phyloP scores from a whole-genome alignment of 2,113 vertebrate genomes.

The Tonatia bakeri region DNA sequence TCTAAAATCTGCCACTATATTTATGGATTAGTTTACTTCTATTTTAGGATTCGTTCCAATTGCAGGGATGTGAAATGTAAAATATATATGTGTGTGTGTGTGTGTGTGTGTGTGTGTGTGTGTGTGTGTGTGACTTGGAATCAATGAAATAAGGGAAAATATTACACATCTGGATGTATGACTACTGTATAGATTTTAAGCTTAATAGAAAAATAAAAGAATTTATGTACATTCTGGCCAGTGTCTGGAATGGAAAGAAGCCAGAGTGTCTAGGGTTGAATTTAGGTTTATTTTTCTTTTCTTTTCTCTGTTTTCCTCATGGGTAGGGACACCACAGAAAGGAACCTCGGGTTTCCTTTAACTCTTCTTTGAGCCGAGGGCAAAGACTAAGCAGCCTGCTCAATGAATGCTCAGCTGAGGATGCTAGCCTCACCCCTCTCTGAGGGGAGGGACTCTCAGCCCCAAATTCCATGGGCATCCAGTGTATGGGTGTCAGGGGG shows the following conservation, averaged over 20 bases:
- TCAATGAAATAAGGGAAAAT: neutral
- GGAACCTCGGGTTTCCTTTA: neutral
- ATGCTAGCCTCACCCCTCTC: neutral
- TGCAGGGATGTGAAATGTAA: neutral
- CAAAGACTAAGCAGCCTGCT: neutral
- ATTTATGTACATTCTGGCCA: neutral
- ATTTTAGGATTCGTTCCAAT: neutral
- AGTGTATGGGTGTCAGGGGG: neutral
- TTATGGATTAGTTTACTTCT: neutral
- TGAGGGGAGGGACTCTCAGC: neutral
- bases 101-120: too few relatives aligned
- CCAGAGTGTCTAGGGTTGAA: neutral
- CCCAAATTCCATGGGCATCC: neutral
- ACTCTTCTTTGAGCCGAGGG: neutral
- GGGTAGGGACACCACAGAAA: neutral
- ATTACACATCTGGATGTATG: neutral
- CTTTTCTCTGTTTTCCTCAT: neutral
- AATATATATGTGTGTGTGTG: too few relatives aligned
- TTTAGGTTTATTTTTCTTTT: neutral
- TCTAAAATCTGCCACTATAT: neutral
- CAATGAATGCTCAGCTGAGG: neutral
- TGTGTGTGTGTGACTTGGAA: too few relatives aligned
- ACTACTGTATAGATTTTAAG: neutral
- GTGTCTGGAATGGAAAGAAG: neutral
- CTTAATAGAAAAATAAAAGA: neutral